Evolutionary conservation across 30 jellyfish, hydroid and myxozoan species (phyloP).

Genomic region (Hydra vulgaris): DNA sequence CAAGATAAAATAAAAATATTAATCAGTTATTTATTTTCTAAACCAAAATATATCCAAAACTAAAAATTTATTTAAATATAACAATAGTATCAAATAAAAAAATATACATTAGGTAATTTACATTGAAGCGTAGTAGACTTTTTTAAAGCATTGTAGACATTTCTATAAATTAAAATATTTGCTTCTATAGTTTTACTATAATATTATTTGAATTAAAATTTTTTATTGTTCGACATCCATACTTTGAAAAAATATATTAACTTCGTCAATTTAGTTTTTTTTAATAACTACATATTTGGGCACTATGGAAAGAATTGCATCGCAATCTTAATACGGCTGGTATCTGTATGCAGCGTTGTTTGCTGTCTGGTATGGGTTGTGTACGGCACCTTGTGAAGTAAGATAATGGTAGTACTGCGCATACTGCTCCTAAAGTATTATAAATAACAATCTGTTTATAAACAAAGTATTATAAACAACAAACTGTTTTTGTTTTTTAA

Average conservation of each 20-base stretch:
- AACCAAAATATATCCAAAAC: background rate
- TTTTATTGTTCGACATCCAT: background rate
- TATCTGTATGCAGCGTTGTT: background rate
- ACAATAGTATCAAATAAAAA: background rate
- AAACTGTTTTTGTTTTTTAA: background rate
- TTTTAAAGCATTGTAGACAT: too few species aligned
- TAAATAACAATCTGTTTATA: background rate
- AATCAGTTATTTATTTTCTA: background rate
- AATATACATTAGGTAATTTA: background rate
- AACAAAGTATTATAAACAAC: too few species aligned
- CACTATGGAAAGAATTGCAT: background rate
- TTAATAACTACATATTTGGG: too few species aligned
- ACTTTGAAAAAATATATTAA: background rate
- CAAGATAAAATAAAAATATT: background rate
- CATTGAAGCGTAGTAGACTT: background rate
- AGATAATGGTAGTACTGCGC: slow-evolving; percentile 17
- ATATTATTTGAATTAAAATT: background rate
- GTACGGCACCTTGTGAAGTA: slow-evolving; percentile 2
- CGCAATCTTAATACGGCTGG: background rate
- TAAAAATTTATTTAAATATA: too few species aligned
- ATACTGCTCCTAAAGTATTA: slow-evolving; percentile 4
- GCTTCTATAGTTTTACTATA: background rate
- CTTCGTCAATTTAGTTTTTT: too few species aligned
- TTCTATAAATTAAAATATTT: too few species aligned
- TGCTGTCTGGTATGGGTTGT: background rate